Base-by-base conservation (phyloP, 30 jellyfish, hydroid and myxozoan species). In the Hydractinia echinata region DNA sequence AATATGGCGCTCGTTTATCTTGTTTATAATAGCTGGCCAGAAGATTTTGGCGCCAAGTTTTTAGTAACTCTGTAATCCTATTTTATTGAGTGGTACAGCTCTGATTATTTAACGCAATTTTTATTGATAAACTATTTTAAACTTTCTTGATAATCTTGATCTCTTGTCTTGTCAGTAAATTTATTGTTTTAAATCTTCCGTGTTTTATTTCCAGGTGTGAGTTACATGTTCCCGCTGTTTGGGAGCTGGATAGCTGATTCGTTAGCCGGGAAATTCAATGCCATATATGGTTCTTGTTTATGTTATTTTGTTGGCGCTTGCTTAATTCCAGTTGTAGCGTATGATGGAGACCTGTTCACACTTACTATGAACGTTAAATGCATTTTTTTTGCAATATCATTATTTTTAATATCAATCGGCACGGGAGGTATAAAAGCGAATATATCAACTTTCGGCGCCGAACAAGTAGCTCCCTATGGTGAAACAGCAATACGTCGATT, bases 191-290 rank as follows among this genome's bases (percentile, higher is more conserved):
- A n/a, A n/a, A n/a, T n/a, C n/a, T n/a, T n/a, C n/a, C n/a, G n/a
- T n/a, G n/a, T n/a, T 44, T 72, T 60, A 7, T 58, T 89, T 81
- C 8, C 52, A 92, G 98, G 98, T 19, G 89, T 84, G 20, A 30
- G 95, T 80, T 92, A 77, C 71, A 79, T 83, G 60, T 82, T 92
- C 39, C 96, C 98, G 3, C 58, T 92, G 15, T 82, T 92, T 81
- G 98, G 98, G 48, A 95, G 96, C 51, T 92, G 98, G 98, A 55
- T 87, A 50, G 96, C 96, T 13, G 98, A 92, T 64, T 58, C 95
- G 8, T 9, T 82, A 7, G 84, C 84, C 48, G 98, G 98, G 15
- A 83, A 81, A 66, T 92, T 79, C 87, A 87, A 92, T 77, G 76
- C 96, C 1, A 62, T 92, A 16, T 92, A 14, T 83, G 96, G 89